phyloP scores from a whole-genome alignment of 2,797 vertebrate species.

The Hydrolagus colliei region DNA sequence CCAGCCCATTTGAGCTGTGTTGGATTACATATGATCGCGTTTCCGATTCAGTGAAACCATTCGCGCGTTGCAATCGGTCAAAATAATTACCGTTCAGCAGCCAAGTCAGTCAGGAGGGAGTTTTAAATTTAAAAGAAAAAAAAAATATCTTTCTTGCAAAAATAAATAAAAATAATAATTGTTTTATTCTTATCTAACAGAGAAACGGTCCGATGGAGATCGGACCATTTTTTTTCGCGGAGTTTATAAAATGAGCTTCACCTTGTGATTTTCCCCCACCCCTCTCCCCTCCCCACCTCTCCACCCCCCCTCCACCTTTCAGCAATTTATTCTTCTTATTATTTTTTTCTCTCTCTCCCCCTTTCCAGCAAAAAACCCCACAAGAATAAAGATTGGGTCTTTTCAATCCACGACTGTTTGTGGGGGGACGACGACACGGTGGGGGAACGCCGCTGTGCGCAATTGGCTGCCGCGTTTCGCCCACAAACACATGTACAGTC shows the following conservation, averaged over 20 bases:
- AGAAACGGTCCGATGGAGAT: slow-evolving; percentile 8
- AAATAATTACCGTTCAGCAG: slow-evolving; percentile 31
- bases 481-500: too few relatives aligned
- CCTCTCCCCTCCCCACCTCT: not conserved
- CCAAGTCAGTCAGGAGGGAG: not conserved
- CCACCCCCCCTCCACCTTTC: too few relatives aligned
- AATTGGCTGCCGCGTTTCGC: too few relatives aligned
- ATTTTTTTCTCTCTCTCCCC: too few relatives aligned
- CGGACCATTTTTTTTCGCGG: slow-evolving; percentile 8
- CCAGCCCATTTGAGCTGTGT: slow-evolving; percentile 23
- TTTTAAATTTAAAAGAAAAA: too few relatives aligned
- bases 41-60: slow-evolving; percentile 29
- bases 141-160: not conserved
- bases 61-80: slow-evolving; percentile 11
- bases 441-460: too few relatives aligned
- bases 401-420: too few relatives aligned
- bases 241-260: slow-evolving; percentile 11
- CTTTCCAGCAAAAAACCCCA: too few relatives aligned
- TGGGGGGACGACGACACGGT: too few relatives aligned
- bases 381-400: too few relatives aligned
- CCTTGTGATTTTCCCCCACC: slow-evolving; percentile 16
- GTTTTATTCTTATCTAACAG: slow-evolving; percentile 5
- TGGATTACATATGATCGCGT: slow-evolving; percentile 27
- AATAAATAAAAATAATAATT: not conserved
- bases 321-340: too few relatives aligned